Evolutionary conservation across 2,113 vertebrate genomes (phyloP).

Genomic region (Geothlypis trichas): DNA sequence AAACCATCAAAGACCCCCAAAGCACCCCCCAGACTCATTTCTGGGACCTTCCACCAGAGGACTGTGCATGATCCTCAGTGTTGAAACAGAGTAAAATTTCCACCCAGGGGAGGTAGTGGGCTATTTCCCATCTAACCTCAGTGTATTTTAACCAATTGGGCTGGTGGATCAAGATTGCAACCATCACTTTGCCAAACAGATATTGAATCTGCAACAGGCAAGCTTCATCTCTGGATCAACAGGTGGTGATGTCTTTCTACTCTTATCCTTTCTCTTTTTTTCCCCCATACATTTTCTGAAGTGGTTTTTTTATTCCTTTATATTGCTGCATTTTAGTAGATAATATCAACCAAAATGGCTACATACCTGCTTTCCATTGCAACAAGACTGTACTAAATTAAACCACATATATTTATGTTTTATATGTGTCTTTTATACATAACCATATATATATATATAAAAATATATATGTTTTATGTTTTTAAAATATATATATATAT

Average conservation of each 20-base stretch:
- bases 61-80: not conserved
- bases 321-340: not conserved
- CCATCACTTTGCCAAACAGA: not conserved
- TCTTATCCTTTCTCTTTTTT: not conserved
- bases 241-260: not conserved
- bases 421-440: no score
- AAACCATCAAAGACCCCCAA: not conserved
- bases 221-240: not conserved
- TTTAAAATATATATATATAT: no score
- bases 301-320: not conserved
- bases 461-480: no score
- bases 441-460: no score
- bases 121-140: not conserved
- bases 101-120: not conserved
- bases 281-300: not conserved
- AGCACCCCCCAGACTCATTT: not conserved
- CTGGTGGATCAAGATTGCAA: not conserved
- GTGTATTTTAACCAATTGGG: not conserved
- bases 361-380: not conserved
- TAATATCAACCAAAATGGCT: not conserved
- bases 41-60: not conserved
- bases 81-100: not conserved
- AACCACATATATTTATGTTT: no score
- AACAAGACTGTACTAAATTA: not conserved
- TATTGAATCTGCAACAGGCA: not conserved